phyloP scores from a whole-genome alignment of 2,888 invertebrate species.

The Agrypnus murinus region DNA sequence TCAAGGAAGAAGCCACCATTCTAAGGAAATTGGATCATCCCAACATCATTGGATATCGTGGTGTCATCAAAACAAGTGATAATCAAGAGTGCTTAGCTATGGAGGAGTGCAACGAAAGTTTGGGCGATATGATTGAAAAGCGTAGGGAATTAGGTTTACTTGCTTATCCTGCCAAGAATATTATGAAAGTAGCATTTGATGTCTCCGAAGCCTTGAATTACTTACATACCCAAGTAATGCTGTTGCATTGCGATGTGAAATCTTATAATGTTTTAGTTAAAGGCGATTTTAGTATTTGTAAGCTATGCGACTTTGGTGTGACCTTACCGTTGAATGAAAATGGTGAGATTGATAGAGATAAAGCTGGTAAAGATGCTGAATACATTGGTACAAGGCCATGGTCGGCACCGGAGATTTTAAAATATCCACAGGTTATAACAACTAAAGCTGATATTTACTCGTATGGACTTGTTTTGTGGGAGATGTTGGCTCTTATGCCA shows the following conservation, averaged over 20 bases:
- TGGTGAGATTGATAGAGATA: slow-evolving; percentile 76
- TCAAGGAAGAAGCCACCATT: slow-evolving; percentile 83
- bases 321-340: slow-evolving; percentile 80
- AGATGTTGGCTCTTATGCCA: slow-evolving; percentile 84
- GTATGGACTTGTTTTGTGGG: slow-evolving; percentile 86
- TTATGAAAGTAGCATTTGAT: slow-evolving; percentile 80
- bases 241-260: slow-evolving; percentile 90
- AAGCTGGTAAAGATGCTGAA: slow-evolving; percentile 71
- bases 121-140: slow-evolving; percentile 85
- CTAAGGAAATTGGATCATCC: slow-evolving; percentile 83
- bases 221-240: slow-evolving; percentile 80
- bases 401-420: slow-evolving; percentile 86
- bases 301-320: slow-evolving; percentile 92
- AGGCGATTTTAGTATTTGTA: slow-evolving; percentile 82
- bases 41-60: slow-evolving; percentile 87
- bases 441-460: slow-evolving; percentile 87
- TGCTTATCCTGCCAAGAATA: slow-evolving; percentile 76
- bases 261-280: slow-evolving; percentile 88
- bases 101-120: slow-evolving; percentile 83
- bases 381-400: slow-evolving; percentile 87
- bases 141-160: slow-evolving; percentile 73
- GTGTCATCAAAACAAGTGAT: slow-evolving; percentile 73
- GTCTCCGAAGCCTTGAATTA: slow-evolving; percentile 84
- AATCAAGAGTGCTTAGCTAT: slow-evolving; percentile 81
- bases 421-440: slow-evolving; percentile 75